These are phyloP conservation scores for Agrochola lota DNA, from an alignment of 2,888 invertebrate species.

Conservation along the genomic window DNA sequence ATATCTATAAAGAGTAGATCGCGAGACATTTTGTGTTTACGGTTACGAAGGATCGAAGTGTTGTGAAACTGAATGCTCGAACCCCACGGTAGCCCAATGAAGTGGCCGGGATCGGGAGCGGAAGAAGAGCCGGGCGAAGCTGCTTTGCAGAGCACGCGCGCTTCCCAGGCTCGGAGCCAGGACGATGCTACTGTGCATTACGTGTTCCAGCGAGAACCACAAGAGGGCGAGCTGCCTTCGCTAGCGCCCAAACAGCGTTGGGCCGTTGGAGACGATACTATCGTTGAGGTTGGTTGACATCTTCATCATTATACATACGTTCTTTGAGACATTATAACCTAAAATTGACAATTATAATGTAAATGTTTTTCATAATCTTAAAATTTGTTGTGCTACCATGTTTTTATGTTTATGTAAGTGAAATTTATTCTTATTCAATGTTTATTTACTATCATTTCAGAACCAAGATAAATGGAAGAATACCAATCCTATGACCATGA, in stretches of 20 bases:
- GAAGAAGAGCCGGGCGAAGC: slow-evolving; percentile 92
- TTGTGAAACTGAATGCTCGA: slow-evolving; percentile 90
- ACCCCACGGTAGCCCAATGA: slow-evolving; percentile 93
- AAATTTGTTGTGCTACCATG: slow-evolving; percentile 5
- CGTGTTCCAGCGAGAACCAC: slow-evolving; percentile 95
- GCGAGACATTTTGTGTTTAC: slow-evolving; percentile 83
- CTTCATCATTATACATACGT: slow-evolving; percentile 3
- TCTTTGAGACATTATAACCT: slow-evolving; percentile 54
- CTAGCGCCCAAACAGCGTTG: slow-evolving; percentile 95
- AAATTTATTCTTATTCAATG: slow-evolving; percentile 22
- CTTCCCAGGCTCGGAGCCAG: slow-evolving; percentile 92
- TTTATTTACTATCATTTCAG: slow-evolving; percentile 87
- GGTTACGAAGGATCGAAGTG: slow-evolving; percentile 79
- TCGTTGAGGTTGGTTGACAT: slow-evolving; percentile 94
- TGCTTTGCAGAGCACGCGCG: slow-evolving; percentile 91
- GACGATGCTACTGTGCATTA: slow-evolving; percentile 98
- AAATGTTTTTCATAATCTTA: slow-evolving; percentile 27
- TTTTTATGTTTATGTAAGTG: slow-evolving; percentile 1
- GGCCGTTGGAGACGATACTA: slow-evolving; percentile 97
- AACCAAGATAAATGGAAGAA: slow-evolving; percentile 97
- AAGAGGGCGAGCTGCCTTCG: slow-evolving; percentile 94
- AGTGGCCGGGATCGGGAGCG: slow-evolving; percentile 93
- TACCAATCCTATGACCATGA: slow-evolving; percentile 91
- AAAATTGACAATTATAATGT: slow-evolving; percentile 43
- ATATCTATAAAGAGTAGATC: slow-evolving; percentile 74